phyloP scores from a whole-genome alignment of 2,888 invertebrate species.

The Drosophila planitibia region DNA sequence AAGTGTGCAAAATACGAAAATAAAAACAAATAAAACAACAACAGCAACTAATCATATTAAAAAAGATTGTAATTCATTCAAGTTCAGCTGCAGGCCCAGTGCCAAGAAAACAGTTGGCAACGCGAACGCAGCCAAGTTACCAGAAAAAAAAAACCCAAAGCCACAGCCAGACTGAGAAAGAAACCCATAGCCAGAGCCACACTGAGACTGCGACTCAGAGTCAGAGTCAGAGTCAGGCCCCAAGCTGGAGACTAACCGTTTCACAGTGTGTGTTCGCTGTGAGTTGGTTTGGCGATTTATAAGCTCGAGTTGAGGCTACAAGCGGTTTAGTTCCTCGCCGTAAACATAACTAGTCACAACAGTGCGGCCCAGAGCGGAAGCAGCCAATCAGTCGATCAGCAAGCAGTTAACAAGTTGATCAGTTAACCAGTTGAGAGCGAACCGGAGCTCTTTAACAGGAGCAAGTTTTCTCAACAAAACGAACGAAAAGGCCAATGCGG shows the following conservation, averaged over 20 bases:
- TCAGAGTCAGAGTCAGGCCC: constrained; percentile 1
- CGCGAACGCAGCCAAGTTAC: constrained; percentile 38
- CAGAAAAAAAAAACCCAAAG: constrained; percentile 27
- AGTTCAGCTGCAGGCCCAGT: constrained; percentile 51
- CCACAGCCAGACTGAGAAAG: constrained; percentile 14
- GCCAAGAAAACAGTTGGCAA: constrained; percentile 53
- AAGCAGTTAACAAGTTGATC: constrained; percentile 45
- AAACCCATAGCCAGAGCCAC: constrained; percentile 12
- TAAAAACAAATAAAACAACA: not conserved
- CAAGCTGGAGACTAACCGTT: constrained; percentile 35
- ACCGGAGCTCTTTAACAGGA: constrained; percentile 48
- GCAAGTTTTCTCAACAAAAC: constrained; percentile 49
- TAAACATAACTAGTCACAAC: constrained; percentile 83
- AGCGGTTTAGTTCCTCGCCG: constrained; percentile 84
- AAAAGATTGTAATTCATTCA: constrained; percentile 48
- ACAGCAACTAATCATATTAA: constrained; percentile 10
- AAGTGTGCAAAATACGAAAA: constrained; percentile 53
- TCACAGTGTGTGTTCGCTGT: constrained; percentile 32
- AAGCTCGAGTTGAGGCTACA: constrained; percentile 75
- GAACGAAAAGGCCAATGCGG: constrained; percentile 52
- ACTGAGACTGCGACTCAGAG: not conserved
- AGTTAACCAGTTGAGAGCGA: constrained; percentile 32
- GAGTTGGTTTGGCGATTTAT: constrained; percentile 57
- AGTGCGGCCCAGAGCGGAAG: constrained; percentile 55
- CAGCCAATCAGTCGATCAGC: constrained; percentile 31